Percentiles rank a stretch among this genome's conserved stretches.
Conservation (phyloP, 2,113 vertebrate genomes). For the Melanerpes aurifrons region DNA sequence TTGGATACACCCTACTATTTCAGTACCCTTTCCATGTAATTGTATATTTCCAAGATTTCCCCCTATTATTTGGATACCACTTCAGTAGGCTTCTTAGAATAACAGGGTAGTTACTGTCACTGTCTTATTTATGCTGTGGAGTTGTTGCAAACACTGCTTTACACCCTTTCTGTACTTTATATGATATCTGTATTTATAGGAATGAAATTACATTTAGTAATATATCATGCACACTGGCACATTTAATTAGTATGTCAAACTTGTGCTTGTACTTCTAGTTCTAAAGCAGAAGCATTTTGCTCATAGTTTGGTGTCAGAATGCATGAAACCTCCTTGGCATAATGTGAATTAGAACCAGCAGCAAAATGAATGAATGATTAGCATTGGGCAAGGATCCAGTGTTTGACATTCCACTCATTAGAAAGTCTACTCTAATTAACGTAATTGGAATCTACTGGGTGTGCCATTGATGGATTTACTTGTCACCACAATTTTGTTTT, state of each 20-base stretch:
- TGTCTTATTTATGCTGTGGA: neutral
- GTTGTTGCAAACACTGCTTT: neutral
- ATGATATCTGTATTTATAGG: constrained; percentile 3
- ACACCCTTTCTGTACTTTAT: neutral
- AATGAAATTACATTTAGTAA: constrained; percentile 22
- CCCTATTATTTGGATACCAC: neutral
- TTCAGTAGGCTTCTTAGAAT: neutral
- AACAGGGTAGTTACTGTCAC: neutral
- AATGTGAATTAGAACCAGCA: constrained; percentile 70
- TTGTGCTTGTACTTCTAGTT: constrained; percentile 42
- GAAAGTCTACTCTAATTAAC: constrained; percentile 76
- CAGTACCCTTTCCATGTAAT: neutral
- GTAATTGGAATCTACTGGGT: constrained; percentile 77
- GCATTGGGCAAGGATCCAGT: constrained; percentile 73
- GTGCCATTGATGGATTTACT: constrained; percentile 76
- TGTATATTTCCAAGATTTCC: neutral
- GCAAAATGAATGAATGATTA: constrained; percentile 75
- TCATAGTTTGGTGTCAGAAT: constrained; percentile 67
- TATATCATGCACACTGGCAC: constrained; percentile 2
- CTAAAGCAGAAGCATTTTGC: constrained; percentile 53
- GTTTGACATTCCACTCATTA: constrained; percentile 75
- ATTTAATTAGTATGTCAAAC: constrained; percentile 59
- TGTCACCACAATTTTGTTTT: constrained; percentile 71
- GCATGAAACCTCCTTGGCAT: constrained; percentile 63
- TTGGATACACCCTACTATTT: neutral